These are phyloP conservation scores for Zaprionus ornatus DNA, from an alignment of 1,140 invertebrate species.

Conservation along the genomic window DNA sequence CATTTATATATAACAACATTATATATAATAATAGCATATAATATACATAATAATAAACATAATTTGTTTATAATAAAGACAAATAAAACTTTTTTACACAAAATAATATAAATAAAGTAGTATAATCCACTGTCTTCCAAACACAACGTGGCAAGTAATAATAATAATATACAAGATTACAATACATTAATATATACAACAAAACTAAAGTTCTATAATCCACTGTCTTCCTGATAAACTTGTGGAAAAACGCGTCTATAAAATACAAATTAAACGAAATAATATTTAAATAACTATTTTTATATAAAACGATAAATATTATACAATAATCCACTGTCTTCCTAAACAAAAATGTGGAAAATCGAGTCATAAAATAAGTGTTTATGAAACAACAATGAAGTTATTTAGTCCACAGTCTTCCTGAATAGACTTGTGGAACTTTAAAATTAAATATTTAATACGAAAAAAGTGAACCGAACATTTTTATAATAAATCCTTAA, in stretches of 20 bases:
- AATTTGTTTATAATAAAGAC: neutral
- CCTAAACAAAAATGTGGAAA: no score
- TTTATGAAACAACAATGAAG: no score
- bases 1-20: neutral
- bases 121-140: conserved; percentile 71
- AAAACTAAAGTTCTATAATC: neutral
- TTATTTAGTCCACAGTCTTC: neutral
- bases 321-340: neutral
- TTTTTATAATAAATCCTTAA: no score
- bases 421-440: conserved; percentile 1
- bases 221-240: conserved; percentile 5
- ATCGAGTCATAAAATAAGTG: no score
- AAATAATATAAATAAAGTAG: conserved; percentile 11
- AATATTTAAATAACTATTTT: neutral
- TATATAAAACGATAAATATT: neutral
- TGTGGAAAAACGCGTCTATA: neutral
- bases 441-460: neutral
- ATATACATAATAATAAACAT: no score
- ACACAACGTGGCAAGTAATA: conserved; percentile 13
- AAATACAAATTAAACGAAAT: neutral
- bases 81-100: conserved; percentile 33
- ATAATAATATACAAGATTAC: neutral
- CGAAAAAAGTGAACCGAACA: neutral
- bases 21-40: no score
- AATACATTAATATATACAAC: neutral